Conservation (phyloP, 2,888 invertebrate species). For the Tholera decimalis region DNA sequence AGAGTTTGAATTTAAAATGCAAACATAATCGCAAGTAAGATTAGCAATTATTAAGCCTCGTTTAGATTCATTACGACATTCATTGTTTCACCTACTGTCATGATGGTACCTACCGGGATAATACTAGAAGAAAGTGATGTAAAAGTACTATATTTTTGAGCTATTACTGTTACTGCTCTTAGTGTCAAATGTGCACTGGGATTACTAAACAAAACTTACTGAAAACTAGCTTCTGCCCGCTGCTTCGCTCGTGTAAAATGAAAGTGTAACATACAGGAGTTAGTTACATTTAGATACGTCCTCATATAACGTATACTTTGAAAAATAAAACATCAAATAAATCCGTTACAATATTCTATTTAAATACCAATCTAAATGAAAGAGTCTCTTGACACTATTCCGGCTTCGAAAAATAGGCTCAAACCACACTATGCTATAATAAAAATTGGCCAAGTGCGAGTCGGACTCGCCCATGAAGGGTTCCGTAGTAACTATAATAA, state of each 20-base stretch:
- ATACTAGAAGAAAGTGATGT: background rate
- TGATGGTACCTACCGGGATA: slow-evolving; percentile 16
- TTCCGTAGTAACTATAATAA: no score
- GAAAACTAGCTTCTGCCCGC: no score
- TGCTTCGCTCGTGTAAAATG: no score
- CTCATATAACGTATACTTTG: no score
- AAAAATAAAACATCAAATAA: background rate
- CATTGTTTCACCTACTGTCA: slow-evolving; percentile 43
- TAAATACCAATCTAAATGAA: slow-evolving; percentile 15
- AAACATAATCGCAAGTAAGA: slow-evolving; percentile 64
- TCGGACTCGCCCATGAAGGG: no score
- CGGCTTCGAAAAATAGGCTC: background rate
- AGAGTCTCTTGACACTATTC: slow-evolving; percentile 13
- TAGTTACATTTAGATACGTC: no score
- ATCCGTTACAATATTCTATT: background rate
- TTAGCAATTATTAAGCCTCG: slow-evolving; percentile 62
- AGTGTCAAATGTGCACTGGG: no score
- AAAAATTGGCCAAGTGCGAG: no score
- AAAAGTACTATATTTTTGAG: background rate
- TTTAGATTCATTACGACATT: slow-evolving; percentile 58
- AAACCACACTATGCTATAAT: slow-evolving; percentile 34
- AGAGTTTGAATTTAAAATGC: slow-evolving; percentile 45
- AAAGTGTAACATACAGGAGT: no score
- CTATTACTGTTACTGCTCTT: background rate
- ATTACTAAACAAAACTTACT: no score